Base-by-base conservation (phyloP, 2,888 invertebrate genomes). In the Xestia c-nigrum region DNA sequence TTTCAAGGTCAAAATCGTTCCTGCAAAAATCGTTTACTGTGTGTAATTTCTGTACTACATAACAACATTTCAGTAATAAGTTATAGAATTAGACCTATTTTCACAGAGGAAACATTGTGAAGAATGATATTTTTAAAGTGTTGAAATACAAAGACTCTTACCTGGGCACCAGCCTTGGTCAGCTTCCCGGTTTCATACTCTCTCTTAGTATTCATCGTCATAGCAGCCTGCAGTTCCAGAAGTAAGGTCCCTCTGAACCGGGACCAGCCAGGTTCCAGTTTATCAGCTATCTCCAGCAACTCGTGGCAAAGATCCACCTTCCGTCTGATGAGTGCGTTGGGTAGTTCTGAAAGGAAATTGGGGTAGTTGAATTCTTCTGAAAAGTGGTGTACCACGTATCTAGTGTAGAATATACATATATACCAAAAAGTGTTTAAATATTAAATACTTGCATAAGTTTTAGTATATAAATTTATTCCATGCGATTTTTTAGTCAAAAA, bases 241-340 rank as follows among this genome's bases (percentile, higher is more conserved):
- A 98, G 93, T 24, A 98, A 91, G 7, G 97, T 97, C 0, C 98
- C 98, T 14, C 98, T 95, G 86, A 98, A 97, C 82, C 97, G 96
- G 3, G 97, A 97, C 94, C 96, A 97, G 5, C 98, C 98, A 4
- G 98, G 98, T 78, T 98, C 98, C 69, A 98, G 90, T 38, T 97
- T 93, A 68, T 97, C 97, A 19, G 98, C 97, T 61, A 98, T 88
- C 66, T 97, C 97, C n/a, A 98, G 88, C 7, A 98, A 93, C 80
- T 98, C 98, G 68, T 97, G 96, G 81, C 98, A 98, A 0, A 98
- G 94, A 47, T 97, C 97, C 47, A 97, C 94, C 93, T 98, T 98
- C 43, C 98, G 95, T 71, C 96, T 93, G 0, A 98, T 90, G 0
- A 97, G 94, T 19, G 95, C 93, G 61, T 97, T 97, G 21, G 97